phyloP scores from a whole-genome alignment of 1,140 invertebrate species.

The Drosophila rhopaloa region DNA sequence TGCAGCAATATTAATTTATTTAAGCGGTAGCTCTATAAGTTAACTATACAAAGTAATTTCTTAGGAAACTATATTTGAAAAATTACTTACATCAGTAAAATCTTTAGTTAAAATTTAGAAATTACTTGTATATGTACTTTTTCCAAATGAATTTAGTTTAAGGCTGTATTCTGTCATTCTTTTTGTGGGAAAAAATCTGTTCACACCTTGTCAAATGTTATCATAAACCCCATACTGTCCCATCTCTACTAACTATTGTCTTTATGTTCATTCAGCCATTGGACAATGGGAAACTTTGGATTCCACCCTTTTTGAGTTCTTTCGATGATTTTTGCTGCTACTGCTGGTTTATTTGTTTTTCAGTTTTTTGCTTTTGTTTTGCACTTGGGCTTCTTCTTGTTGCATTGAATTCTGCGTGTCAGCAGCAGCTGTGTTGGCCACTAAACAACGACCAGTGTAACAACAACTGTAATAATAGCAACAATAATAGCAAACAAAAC shows the following conservation, averaged over 20 bases:
- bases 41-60: too few relatives aligned
- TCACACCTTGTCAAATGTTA: conserved; percentile 26
- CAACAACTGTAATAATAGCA: conserved; percentile 73
- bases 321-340: conserved; percentile 42
- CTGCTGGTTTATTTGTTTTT: conserved; percentile 34
- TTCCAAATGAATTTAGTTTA: too few relatives aligned
- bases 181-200: neutral
- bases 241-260: conserved; percentile 9
- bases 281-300: conserved; percentile 62
- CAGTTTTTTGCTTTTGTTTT: conserved; percentile 36
- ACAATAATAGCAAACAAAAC: conserved; percentile 69
- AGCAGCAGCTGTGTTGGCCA: conserved; percentile 72
- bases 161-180: neutral
- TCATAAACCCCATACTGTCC: conserved; percentile 15
- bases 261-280: conserved; percentile 32
- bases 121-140: too few relatives aligned
- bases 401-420: conserved; percentile 78
- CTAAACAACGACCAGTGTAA: conserved; percentile 54
- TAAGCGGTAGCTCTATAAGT: too few relatives aligned
- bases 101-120: too few relatives aligned
- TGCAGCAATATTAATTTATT: too few relatives aligned
- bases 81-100: too few relatives aligned
- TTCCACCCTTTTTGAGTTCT: conserved; percentile 36
- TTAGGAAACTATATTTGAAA: too few relatives aligned
- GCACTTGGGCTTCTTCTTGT: conserved; percentile 52